A percentile compares a stretch with the other conserved stretches of the same genome.
Evolutionary conservation across 2,113 vertebrate species (phyloP).

Genomic region (Sapajus apella): DNA sequence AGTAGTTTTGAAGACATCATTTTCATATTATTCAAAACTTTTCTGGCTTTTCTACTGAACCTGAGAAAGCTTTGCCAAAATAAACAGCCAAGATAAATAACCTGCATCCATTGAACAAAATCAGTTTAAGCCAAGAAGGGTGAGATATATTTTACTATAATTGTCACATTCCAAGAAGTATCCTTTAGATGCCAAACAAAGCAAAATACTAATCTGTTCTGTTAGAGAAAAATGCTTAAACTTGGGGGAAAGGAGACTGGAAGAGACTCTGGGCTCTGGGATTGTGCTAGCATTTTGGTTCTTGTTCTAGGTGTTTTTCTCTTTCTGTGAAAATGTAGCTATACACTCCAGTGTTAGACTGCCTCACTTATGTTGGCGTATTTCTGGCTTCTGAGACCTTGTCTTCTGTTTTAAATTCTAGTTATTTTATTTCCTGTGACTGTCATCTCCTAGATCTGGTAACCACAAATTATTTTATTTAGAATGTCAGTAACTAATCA

Average conservation of each 20-base stretch:
- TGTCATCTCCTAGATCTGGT: background rate
- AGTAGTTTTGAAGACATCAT: background rate
- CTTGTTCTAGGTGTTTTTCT: background rate
- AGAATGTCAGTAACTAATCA: background rate
- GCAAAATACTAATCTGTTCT: background rate
- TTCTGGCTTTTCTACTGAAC: background rate
- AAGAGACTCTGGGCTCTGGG: background rate
- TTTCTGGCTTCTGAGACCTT: background rate
- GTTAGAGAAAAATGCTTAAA: background rate
- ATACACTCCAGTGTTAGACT: accelerated
- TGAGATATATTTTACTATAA: background rate
- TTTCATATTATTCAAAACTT: background rate
- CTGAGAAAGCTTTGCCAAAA: background rate
- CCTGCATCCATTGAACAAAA: background rate
- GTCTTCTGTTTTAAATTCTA: background rate
- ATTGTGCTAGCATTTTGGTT: background rate
- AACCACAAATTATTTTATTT: background rate
- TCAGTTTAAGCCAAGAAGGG: background rate
- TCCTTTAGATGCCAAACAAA: background rate
- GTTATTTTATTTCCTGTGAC: background rate
- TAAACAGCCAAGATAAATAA: background rate
- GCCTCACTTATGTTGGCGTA: accelerated
- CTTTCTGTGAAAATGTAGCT: background rate
- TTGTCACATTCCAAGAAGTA: background rate
- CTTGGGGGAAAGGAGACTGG: accelerated